Evolutionary conservation across 1,140 invertebrate genomes (phyloP).

Genomic region (Holotrichia oblita): DNA sequence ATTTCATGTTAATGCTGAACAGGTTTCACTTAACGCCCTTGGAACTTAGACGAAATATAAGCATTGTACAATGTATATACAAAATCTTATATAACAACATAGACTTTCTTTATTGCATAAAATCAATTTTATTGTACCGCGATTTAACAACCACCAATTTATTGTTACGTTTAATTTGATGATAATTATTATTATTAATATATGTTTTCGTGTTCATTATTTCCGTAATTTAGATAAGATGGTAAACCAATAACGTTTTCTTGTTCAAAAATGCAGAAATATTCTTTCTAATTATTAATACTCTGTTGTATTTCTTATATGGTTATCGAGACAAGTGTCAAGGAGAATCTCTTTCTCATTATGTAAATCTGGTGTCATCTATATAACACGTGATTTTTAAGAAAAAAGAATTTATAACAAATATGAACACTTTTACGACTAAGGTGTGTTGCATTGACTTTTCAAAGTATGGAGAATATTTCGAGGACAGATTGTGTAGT

Average conservation of each 20-base stretch:
- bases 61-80: no score
- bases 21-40: no score
- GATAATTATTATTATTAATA: neutral
- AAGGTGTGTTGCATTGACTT: neutral
- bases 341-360: neutral
- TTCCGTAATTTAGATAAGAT: neutral
- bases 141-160: no score
- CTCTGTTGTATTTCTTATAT: neutral
- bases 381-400: constrained; percentile 13
- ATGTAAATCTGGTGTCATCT: neutral
- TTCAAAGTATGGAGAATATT: neutral
- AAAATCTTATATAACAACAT: no score
- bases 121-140: no score
- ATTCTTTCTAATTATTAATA: neutral
- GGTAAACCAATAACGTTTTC: neutral
- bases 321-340: neutral
- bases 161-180: no score
- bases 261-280: neutral
- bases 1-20: no score
- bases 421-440: neutral
- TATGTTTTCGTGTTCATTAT: neutral
- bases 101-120: no score
- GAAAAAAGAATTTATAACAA: neutral
- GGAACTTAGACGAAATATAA: no score
- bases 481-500: neutral